These are phyloP conservation scores for Oscheius sp. DNA, from an alignment of 2,888 invertebrate genomes.

Conservation along the genomic window DNA sequence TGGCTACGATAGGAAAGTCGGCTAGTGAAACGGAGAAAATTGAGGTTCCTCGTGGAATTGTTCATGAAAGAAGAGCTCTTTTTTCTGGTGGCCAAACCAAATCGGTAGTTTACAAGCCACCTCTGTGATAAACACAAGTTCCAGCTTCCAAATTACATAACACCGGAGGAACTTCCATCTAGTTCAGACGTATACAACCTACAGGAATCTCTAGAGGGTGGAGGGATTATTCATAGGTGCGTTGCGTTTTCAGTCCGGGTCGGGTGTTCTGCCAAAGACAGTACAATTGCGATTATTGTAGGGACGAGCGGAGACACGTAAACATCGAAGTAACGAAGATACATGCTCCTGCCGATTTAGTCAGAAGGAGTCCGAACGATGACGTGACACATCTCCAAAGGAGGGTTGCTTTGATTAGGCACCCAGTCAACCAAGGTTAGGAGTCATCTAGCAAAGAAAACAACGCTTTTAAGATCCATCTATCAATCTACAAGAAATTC, in stretches of 20 bases:
- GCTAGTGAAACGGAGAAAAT: conserved; percentile 1
- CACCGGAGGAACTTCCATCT: conserved; percentile 5
- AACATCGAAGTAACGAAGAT: conserved; percentile 3
- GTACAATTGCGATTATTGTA: too few relatives aligned
- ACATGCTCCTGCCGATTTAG: conserved; percentile 11
- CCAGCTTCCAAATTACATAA: background rate
- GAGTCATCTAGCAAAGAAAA: too few relatives aligned
- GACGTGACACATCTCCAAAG: conserved; percentile 12
- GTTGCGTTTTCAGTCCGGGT: background rate
- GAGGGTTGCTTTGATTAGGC: conserved; percentile 2
- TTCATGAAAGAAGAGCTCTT: conserved; percentile 7
- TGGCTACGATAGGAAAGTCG: conserved; percentile 15
- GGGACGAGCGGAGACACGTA: conserved; percentile 5
- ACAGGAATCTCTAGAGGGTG: background rate
- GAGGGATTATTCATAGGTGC: background rate
- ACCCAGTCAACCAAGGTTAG: conserved; percentile 12
- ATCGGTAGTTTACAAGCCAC: background rate
- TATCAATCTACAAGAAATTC: too few relatives aligned
- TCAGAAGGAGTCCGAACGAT: conserved; percentile 16
- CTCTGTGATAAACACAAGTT: background rate
- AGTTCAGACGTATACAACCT: background rate
- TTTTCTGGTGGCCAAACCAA: background rate
- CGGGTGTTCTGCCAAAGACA: too few relatives aligned
- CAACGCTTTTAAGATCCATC: too few relatives aligned
- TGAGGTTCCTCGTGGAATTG: conserved; percentile 8